A percentile compares a stretch with the other conserved stretches of the same genome.
These are phyloP conservation scores for Nebria brevicollis DNA, from an alignment of 2,888 invertebrate species.

Conservation along the genomic window DNA sequence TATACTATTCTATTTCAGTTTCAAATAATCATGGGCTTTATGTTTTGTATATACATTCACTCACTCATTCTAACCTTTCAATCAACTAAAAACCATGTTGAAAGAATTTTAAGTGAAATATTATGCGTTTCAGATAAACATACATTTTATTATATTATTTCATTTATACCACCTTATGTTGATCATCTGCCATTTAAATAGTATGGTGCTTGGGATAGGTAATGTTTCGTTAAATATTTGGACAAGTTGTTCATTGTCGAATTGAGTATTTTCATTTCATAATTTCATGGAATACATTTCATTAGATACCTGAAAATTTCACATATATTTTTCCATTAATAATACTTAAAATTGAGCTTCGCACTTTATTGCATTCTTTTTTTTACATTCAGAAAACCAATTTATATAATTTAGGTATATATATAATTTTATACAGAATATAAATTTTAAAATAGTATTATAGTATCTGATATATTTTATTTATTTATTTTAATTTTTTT, in stretches of 20 bases:
- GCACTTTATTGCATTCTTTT: slow-evolving; percentile 37
- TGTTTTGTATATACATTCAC: slow-evolving; percentile 7
- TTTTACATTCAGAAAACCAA: slow-evolving; percentile 46
- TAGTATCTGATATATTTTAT: slow-evolving; percentile 40
- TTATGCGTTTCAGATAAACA: background rate
- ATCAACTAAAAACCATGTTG: background rate
- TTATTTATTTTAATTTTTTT: background rate
- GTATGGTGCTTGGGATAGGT: background rate
- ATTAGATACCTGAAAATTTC: background rate
- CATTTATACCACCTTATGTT: background rate
- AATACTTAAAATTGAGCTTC: slow-evolving; percentile 31
- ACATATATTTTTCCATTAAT: background rate
- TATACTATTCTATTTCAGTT: slow-evolving; percentile 48
- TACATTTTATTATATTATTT: slow-evolving; percentile 2
- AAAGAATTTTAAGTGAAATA: background rate
- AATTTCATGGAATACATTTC: background rate
- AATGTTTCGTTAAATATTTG: too few species aligned
- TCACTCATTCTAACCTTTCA: background rate
- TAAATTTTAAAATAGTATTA: slow-evolving; percentile 46
- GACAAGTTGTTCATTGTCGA: too few species aligned
- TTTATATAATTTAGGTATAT: slow-evolving; percentile 38
- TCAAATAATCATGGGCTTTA: slow-evolving; percentile 31
- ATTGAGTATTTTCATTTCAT: background rate
- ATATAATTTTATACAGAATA: slow-evolving; percentile 46
- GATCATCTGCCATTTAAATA: background rate